Evolutionary conservation across 2,113 vertebrate genomes (phyloP), one percentile per base, ranked within the genome.

Genomic region (zebrafish (Danio rerio)): DNA sequence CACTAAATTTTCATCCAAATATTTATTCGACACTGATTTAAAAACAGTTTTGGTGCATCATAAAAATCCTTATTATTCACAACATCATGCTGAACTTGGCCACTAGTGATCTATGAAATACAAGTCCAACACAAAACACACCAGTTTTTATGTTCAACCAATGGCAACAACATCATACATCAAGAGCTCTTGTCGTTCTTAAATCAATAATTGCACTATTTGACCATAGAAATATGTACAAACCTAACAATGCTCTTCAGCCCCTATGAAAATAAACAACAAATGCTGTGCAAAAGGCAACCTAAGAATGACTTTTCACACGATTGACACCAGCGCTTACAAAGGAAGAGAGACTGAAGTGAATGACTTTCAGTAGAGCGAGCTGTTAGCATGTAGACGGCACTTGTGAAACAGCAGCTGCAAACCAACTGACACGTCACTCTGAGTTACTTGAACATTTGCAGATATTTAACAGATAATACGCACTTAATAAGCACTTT

Each of bases 261-360:
- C 56, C 73, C 9, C 18, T 76, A n/a, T n/a, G 59, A 47, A 76
- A 43, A 18, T 15, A 53, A 10, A 47, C 16, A 47, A 15, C 5
- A 76, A 61, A 47, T 20, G 56, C 73, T 76, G 73, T 61, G 73
- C 73, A 77, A 77, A 61, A 49, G 58, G 55, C 42, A 61, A 11
- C 12, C 11, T 18, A 31, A 74, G n/a, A 58, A 9, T 9, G 47
- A 77, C 58, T 31, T 50, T 63, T 77, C 58, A 77, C 75, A 63
- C 15, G 75, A 50, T 50, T 77, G 15, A 16, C 12, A 10, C 21
- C 11, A 40, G 15, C 43, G 2, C 9, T 76, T n/a, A 50, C 75
- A 77, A 77, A 61, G 75, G 43, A 76, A 76, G 73, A 59, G n/a
- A 20, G 6, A 20, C n/a, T 21, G 42, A 21, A 47, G 40, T 61